Conservation (phyloP, 2,113 vertebrate species). For the Meleagris gallopavo region DNA sequence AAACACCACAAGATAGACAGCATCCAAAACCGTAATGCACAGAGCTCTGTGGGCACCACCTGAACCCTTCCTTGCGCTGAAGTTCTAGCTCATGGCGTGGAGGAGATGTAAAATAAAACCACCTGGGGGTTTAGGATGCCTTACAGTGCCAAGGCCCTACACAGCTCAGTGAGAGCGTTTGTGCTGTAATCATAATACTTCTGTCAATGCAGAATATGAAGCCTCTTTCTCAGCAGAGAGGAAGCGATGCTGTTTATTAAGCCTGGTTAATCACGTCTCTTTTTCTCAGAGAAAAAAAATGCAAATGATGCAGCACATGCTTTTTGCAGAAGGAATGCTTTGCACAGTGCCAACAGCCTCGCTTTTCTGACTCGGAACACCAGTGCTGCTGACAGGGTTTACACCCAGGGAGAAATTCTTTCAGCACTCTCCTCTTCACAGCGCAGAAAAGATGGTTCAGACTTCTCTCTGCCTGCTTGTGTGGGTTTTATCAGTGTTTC, state of each 20-base stretch:
- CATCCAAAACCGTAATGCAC: background rate
- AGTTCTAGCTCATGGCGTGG: background rate
- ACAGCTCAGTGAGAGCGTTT: background rate
- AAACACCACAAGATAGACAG: background rate
- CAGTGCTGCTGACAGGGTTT: background rate
- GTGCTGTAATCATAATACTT: background rate
- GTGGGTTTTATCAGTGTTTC: background rate
- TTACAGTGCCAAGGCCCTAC: background rate
- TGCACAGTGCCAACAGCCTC: background rate
- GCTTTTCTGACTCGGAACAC: background rate
- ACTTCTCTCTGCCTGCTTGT: too few species aligned
- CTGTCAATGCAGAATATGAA: background rate
- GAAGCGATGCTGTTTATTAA: background rate
- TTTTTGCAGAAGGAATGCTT: background rate
- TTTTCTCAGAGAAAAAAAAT: background rate
- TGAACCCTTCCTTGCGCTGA: background rate
- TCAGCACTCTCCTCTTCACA: background rate
- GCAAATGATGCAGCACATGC: background rate
- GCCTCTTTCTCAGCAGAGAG: background rate
- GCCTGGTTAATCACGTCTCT: background rate
- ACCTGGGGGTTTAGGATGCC: background rate
- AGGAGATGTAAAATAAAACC: background rate
- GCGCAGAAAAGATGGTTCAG: background rate
- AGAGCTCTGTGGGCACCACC: background rate
- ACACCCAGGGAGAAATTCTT: background rate